Base-by-base conservation (phyloP, 2,113 vertebrate species). In the Vulpes vulpes region DNA sequence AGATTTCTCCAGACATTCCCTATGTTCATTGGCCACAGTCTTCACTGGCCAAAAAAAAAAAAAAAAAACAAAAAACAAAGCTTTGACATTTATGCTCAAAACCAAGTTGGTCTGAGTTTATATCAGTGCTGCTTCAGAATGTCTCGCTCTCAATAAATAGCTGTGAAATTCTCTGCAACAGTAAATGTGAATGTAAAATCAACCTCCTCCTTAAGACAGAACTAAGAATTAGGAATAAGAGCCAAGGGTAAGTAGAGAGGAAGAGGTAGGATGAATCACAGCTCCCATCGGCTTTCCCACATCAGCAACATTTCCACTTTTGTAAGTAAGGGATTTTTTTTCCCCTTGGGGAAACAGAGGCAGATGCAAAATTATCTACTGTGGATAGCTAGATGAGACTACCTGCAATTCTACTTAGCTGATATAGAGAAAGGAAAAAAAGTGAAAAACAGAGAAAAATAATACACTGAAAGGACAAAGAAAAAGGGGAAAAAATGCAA, bases 71-170 rank as follows among this genome's bases (percentile, higher is more conserved):
- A 11, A 20, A 73, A 11, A 23, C 16, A n/a, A 55, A 69, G 6
- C 5, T 65, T 62, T 84, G 25, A 51, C 16, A 22, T 20, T 67
- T 38, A 60, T 79, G 38, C 62, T 93, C 74, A 81, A 60, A 95
- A 95, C 49, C 73, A 82, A 98, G 80, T 3, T 59, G 38, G 10
- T 80, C 22, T 57, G 85, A 83, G 73, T 81, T 92, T 49, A 10
- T 73, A 64, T 43, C 35, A 43, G 23, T 17, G 43, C 15, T 83
- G 22, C 69, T 94, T 92, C 62, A 93, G 81, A 89, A 32, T 0
- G 4, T 81, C 80, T 91, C 69, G 9, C 10, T 43, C 74, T 95
- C 53, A 62, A 65, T 19, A 94, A 69, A 67, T 49, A 78, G 49
- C 78, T 74, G 17, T 30, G 71, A 96, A 80, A 76, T 35, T 62